These are phyloP conservation scores for Drosophila seclusa DNA, from an alignment of 2,888 invertebrate species.

Conservation along the genomic window DNA sequence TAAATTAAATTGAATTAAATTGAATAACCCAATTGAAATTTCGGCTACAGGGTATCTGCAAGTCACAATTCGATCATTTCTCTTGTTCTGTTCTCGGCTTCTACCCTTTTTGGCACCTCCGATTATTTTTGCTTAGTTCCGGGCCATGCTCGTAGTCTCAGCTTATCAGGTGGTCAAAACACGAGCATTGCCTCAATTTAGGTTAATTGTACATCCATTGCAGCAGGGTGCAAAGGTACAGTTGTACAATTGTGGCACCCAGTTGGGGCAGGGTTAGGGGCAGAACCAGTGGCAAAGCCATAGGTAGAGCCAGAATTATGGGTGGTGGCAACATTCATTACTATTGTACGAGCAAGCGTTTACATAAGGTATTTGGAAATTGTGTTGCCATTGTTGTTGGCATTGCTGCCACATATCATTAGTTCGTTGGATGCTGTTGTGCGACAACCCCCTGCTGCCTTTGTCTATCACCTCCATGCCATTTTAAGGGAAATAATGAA, in stretches of 20 bases:
- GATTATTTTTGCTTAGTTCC: slow-evolving; percentile 45
- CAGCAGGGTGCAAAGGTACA: slow-evolving; percentile 24
- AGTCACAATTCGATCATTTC: neutral
- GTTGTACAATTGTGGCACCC: neutral
- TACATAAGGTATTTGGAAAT: slow-evolving; percentile 53
- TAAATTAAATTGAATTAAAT: rapidly evolving
- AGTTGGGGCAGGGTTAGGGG: neutral
- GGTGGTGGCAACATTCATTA: slow-evolving; percentile 35
- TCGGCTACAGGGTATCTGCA: slow-evolving; percentile 1
- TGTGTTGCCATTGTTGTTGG: slow-evolving; percentile 37
- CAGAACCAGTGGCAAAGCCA: neutral
- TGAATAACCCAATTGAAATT: neutral
- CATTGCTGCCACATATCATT: slow-evolving; percentile 53
- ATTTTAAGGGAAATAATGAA: slow-evolving; percentile 51
- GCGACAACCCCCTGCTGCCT: neutral
- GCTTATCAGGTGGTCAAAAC: slow-evolving; percentile 64
- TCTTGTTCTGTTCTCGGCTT: neutral
- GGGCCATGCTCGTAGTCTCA: slow-evolving; percentile 16
- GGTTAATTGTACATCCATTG: slow-evolving; percentile 73
- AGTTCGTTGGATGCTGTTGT: slow-evolving; percentile 29
- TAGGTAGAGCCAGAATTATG: neutral
- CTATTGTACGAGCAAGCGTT: slow-evolving; percentile 33
- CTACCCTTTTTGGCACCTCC: slow-evolving; percentile 12
- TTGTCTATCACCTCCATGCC: neutral
- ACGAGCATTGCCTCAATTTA: slow-evolving; percentile 72